Evolutionary conservation across 2,113 vertebrate genomes (phyloP).

Genomic region (Myrmophylax atrothorax): DNA sequence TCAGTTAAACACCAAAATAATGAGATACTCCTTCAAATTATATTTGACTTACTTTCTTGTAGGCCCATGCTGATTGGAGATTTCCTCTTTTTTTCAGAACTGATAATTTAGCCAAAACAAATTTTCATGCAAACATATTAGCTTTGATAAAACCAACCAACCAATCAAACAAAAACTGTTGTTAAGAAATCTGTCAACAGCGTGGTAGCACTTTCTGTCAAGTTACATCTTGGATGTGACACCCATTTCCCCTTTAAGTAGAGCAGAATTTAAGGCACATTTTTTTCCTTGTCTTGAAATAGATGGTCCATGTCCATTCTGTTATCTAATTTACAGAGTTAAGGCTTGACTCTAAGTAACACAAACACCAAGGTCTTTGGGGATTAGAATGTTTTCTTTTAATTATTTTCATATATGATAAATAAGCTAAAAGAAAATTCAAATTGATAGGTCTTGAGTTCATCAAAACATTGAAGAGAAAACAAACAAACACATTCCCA

Average conservation of each 20-base stretch:
- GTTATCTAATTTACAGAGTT: neutral
- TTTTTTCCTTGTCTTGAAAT: neutral
- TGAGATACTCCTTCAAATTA: neutral
- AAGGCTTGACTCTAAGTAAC: neutral
- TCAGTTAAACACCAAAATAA: neutral
- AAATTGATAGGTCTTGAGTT: neutral
- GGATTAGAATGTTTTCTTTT: conserved; percentile 33
- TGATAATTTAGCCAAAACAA: neutral
- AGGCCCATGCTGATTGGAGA: fast-evolving
- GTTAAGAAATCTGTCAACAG: neutral
- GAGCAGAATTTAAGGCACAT: neutral
- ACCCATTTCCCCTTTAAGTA: neutral
- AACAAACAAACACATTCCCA: conserved; percentile 1
- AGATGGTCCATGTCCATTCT: neutral
- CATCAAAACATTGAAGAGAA: conserved; percentile 20
- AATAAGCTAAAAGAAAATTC: neutral
- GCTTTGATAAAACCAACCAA: neutral
- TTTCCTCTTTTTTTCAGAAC: neutral
- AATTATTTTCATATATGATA: conserved; percentile 46
- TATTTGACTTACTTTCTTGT: neutral
- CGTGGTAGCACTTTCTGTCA: neutral
- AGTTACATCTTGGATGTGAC: neutral
- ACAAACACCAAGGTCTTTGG: neutral
- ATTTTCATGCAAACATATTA: neutral
- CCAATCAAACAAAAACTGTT: neutral